Evolutionary conservation across 2,797 vertebrate species (phyloP).

Genomic region (Novumbra hubbsi): DNA sequence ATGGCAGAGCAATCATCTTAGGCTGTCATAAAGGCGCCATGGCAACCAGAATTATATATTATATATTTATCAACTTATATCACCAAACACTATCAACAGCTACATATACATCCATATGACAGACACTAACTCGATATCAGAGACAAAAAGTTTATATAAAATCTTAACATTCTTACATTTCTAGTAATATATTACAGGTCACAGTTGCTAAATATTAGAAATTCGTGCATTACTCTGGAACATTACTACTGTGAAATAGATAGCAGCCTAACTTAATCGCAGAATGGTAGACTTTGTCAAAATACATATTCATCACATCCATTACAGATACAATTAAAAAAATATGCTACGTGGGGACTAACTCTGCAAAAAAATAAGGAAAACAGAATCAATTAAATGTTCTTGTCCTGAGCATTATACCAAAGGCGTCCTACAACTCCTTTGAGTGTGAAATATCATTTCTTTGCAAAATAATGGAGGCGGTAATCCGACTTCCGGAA

Average conservation of each 20-base stretch:
- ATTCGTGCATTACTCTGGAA: background rate
- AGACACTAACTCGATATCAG: no score
- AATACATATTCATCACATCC: conserved; percentile 42
- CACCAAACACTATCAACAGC: background rate
- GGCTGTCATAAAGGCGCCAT: no score
- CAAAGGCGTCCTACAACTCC: conserved; percentile 75
- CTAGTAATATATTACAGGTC: background rate
- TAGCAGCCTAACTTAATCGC: background rate
- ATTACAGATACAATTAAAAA: conserved; percentile 46
- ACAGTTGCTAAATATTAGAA: background rate
- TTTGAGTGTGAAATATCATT: conserved; percentile 97
- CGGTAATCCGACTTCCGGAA: conserved; percentile 98
- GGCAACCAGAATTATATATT: no score
- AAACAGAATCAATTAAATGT: conserved; percentile 52
- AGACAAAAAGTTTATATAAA: background rate
- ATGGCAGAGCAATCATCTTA: no score
- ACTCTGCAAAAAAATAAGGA: conserved; percentile 38
- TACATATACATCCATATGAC: background rate
- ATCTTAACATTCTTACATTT: background rate
- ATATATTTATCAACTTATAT: no score
- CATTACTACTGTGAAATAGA: no score
- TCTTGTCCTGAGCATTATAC: conserved; percentile 59
- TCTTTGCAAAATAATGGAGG: conserved; percentile 93
- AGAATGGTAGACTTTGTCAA: conserved; percentile 11
- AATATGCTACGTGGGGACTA: conserved; percentile 24